phyloP scores from a whole-genome alignment of 2,113 vertebrate genomes.

The Andinoacara biseriatus region DNA sequence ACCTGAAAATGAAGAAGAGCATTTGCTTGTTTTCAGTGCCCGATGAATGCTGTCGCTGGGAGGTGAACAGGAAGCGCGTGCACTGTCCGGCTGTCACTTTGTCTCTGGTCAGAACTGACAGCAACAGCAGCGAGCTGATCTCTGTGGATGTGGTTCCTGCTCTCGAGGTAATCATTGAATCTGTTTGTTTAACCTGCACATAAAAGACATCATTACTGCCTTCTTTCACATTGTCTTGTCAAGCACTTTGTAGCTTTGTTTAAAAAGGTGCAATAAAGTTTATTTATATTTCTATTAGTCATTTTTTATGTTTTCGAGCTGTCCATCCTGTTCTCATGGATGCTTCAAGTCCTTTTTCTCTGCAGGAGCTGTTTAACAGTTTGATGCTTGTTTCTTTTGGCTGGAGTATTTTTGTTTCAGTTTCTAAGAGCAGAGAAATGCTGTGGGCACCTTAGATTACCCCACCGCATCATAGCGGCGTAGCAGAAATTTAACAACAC shows the following conservation, averaged over 20 bases:
- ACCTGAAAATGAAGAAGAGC: no score
- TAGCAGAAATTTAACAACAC: no score
- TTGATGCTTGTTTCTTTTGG: background rate
- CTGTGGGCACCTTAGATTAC: no score
- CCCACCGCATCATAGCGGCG: no score
- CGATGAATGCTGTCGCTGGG: constrained; percentile 43
- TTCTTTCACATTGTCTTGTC: background rate
- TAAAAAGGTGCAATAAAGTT: no score
- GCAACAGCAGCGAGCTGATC: constrained; percentile 30
- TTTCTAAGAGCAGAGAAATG: no score
- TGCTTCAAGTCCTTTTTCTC: no score
- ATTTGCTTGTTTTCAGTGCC: constrained; percentile 18
- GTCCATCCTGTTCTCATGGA: no score
- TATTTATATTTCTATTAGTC: no score
- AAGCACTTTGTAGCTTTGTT: background rate
- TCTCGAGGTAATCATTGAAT: constrained; percentile 48
- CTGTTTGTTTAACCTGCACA: background rate
- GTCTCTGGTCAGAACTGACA: constrained; percentile 26
- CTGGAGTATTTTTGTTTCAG: no score
- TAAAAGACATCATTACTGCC: background rate
- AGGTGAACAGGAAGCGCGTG: constrained; percentile 49
- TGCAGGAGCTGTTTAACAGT: background rate
- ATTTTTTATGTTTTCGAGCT: no score
- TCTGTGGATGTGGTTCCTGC: constrained; percentile 75
- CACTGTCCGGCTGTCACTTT: constrained; percentile 67